phyloP scores from a whole-genome alignment of 1,140 invertebrate species.

The Radopholus similis region DNA sequence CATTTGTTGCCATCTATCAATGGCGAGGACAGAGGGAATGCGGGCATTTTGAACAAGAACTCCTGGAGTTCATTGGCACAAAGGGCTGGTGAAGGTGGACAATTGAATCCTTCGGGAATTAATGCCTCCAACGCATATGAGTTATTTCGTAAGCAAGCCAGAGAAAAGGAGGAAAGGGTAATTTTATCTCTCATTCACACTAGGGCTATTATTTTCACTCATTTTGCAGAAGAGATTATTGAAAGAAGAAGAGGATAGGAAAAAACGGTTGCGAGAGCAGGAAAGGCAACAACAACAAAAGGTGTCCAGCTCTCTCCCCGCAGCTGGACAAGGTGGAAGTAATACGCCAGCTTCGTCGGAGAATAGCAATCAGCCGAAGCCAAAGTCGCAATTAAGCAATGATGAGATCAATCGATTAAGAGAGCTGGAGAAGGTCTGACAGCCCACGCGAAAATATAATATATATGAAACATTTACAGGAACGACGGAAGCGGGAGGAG shows the following conservation, averaged over 20 bases:
- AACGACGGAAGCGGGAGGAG: conserved; percentile 43
- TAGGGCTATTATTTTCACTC: background rate
- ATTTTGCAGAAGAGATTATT: conserved; percentile 16
- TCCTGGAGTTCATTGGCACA: conserved; percentile 25
- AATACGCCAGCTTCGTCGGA: background rate
- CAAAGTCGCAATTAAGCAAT: background rate
- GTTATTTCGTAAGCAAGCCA: conserved; percentile 27
- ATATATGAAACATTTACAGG: conserved; percentile 19
- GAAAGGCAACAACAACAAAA: conserved; percentile 11
- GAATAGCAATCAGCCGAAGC: no score
- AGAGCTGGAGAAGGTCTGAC: conserved; percentile 30
- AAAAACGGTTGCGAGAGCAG: conserved; percentile 13
- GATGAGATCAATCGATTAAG: conserved; percentile 22
- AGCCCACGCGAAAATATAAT: background rate
- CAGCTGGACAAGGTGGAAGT: no score
- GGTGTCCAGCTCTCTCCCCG: no score
- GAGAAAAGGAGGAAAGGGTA: conserved; percentile 42
- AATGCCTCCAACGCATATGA: conserved; percentile 27
- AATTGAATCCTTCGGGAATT: background rate
- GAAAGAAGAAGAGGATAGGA: conserved; percentile 35
- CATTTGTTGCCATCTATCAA: conserved; percentile 28
- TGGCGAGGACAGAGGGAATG: conserved; percentile 4
- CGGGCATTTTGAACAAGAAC: conserved; percentile 30
- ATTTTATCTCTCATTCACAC: background rate
- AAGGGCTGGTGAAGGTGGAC: conserved; percentile 6